Conservation (phyloP, 1,140 invertebrate genomes). For the Drosophila ananassae region DNA sequence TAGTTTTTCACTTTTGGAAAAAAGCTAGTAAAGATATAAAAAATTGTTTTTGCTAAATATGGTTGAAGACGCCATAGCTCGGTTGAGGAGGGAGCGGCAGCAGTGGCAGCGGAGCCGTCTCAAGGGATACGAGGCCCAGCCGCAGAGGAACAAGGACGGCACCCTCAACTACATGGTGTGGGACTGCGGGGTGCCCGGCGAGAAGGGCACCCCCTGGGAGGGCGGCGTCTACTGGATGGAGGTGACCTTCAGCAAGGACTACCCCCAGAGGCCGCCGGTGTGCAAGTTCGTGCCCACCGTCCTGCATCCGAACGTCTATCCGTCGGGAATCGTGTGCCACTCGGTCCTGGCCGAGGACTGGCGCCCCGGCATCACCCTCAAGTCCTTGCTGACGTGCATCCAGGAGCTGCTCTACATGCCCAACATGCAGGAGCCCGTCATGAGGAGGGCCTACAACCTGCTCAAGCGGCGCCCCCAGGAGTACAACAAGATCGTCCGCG, state of each 20-base stretch:
- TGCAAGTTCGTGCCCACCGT: conserved; percentile 99
- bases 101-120: conserved; percentile 99
- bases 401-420: conserved; percentile 99
- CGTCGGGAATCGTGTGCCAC: conserved; percentile 98
- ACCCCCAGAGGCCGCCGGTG: conserved; percentile 99
- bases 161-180: conserved; percentile 98
- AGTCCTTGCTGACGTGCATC: conserved; percentile 99
- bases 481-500: conserved; percentile 98
- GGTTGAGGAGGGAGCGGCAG: conserved; percentile 98
- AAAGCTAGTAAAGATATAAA: too few species aligned
- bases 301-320: conserved; percentile 99
- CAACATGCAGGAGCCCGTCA: conserved; percentile 99
- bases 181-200: conserved; percentile 99
- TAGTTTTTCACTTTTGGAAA: too few species aligned
- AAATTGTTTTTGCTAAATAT: conserved; percentile 85
- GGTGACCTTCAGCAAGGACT: conserved; percentile 99
- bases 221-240: conserved; percentile 97
- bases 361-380: conserved; percentile 99
- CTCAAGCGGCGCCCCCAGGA: conserved; percentile 97
- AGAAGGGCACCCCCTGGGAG: conserved; percentile 99
- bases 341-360: conserved; percentile 99
- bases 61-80: conserved; percentile 97
- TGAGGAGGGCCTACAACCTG: conserved; percentile 99
- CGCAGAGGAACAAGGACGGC: conserved; percentile 97
- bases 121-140: conserved; percentile 90